Conservation (phyloP, 2,888 invertebrate species). For the Notodonta ziczac region DNA sequence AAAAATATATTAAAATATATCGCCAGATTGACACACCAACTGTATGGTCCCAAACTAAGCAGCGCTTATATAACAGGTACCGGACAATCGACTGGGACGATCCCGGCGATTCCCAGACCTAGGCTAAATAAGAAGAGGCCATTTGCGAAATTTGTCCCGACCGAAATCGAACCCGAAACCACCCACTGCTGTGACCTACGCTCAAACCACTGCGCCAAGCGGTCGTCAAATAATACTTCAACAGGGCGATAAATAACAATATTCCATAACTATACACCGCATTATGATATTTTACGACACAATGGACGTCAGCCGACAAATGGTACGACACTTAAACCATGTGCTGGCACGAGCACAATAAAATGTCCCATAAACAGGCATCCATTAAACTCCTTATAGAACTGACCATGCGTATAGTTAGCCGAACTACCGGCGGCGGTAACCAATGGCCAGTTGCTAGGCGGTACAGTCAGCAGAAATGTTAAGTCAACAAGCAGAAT, state of each 20-base stretch:
- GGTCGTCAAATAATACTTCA: neutral
- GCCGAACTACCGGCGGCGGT: neutral
- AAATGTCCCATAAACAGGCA: constrained; percentile 5
- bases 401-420: neutral
- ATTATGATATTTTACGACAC: neutral
- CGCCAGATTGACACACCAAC: too few relatives aligned
- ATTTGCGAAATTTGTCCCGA: neutral
- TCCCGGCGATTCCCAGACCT: neutral
- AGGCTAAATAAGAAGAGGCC: neutral
- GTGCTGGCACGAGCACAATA: neutral
- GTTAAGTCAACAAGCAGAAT: neutral
- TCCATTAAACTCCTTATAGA: constrained; percentile 6
- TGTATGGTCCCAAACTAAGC: too few relatives aligned
- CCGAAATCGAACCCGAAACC: too few relatives aligned
- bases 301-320: constrained; percentile 1
- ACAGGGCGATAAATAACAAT: neutral
- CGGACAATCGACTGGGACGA: too few relatives aligned
- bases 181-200: too few relatives aligned
- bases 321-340: constrained; percentile 2
- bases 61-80: too few relatives aligned
- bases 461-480: neutral
- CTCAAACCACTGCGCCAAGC: too few relatives aligned
- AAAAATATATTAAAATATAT: too few relatives aligned
- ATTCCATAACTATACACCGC: neutral
- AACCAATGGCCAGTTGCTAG: neutral